Conservation (phyloP, 2,113 vertebrate species). For the Megalops atlanticus region DNA sequence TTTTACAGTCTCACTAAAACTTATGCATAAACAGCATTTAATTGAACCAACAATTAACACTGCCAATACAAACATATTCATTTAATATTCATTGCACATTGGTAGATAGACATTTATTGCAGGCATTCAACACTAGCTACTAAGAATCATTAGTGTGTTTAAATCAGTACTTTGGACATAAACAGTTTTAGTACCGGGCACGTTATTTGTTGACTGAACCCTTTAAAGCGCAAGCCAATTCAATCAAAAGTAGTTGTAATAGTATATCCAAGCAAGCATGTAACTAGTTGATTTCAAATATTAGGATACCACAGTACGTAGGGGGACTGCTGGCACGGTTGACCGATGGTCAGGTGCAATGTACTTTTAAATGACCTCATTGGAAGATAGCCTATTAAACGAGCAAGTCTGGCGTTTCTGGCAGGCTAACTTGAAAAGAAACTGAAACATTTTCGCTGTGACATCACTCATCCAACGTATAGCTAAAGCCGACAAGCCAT, state of each 20-base stretch:
- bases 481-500: conserved; percentile 22
- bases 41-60: too few species aligned
- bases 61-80: too few species aligned
- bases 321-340: neutral
- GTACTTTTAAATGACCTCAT: neutral
- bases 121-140: too few species aligned
- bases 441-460: conserved; percentile 47
- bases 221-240: neutral
- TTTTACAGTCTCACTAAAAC: too few species aligned
- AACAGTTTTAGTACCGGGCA: too few species aligned
- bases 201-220: too few species aligned
- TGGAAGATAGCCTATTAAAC: neutral
- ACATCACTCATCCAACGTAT: conserved; percentile 30
- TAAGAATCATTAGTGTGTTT: too few species aligned
- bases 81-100: too few species aligned
- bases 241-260: too few species aligned
- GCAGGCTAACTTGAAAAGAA: conserved; percentile 30
- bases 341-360: neutral
- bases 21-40: too few species aligned
- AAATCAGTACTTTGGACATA: too few species aligned
- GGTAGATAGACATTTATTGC: too few species aligned
- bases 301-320: neutral
- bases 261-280: neutral
- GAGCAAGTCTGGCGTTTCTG: neutral
- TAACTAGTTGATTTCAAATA: neutral